Percentiles rank a stretch among this genome's conserved stretches.
These are phyloP conservation scores for Hydrozoanthus gracilis DNA, from an alignment of 92 coral and sea anemone genomes.

Conservation along the genomic window DNA sequence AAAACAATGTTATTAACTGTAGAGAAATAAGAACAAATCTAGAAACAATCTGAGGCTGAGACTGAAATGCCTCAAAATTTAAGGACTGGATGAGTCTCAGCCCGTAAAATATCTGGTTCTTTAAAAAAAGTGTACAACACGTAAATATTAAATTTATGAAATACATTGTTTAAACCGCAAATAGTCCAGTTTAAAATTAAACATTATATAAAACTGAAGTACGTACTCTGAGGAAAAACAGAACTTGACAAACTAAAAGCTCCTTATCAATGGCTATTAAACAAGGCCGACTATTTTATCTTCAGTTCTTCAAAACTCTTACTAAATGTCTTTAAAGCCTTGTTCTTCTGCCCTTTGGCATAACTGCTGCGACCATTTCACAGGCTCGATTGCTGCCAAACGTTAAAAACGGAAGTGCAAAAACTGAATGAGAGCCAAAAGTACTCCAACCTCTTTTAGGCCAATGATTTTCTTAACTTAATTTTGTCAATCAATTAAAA, in stretches of 20 bases:
- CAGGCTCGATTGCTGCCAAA: conserved; percentile 33
- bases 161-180: conserved; percentile 22
- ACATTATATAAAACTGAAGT: conserved; percentile 26
- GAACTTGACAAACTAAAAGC: conserved; percentile 30
- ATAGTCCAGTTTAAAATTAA: conserved; percentile 28
- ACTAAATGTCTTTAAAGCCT: conserved; percentile 30
- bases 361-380: conserved; percentile 32
- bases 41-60: conserved; percentile 27
- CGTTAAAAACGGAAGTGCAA: conserved; percentile 31
- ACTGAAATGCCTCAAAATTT: conserved; percentile 15
- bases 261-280: conserved; percentile 30
- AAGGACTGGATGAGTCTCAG: conserved; percentile 18
- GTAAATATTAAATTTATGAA: conserved; percentile 22
- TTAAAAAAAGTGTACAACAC: conserved; percentile 15
- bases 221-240: conserved; percentile 31
- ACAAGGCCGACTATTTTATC: conserved; percentile 31
- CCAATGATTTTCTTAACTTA: conserved; percentile 5
- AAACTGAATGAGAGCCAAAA: conserved; percentile 30
- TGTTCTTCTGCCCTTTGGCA: conserved; percentile 32
- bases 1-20: conserved; percentile 23
- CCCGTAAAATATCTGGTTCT: conserved; percentile 17
- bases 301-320: conserved; percentile 30
- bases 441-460: conserved; percentile 32
- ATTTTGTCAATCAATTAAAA: neutral
- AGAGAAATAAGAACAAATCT: conserved; percentile 26